A percentile compares a stretch with the other conserved stretches of the same genome.
Evolutionary conservation across 2,888 invertebrate genomes (phyloP).

Genomic region (Synergus japonicus): DNA sequence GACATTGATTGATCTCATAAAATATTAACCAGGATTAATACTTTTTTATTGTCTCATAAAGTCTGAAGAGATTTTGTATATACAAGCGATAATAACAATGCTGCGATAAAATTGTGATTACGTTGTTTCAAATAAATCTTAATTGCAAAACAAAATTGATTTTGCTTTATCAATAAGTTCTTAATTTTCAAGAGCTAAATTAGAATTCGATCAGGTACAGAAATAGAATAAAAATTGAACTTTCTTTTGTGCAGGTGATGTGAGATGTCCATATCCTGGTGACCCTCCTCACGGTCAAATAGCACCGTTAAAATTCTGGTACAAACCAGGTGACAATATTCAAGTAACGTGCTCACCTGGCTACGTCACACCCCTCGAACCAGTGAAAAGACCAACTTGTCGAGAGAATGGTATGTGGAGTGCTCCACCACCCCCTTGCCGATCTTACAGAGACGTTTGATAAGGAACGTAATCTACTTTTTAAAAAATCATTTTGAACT

Average conservation of each 20-base stretch:
- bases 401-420: conserved; percentile 85
- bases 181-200: too few relatives aligned
- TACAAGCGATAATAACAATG: too few relatives aligned
- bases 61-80: not conserved
- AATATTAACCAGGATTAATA: not conserved
- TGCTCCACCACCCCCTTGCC: conserved; percentile 83
- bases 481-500: not conserved
- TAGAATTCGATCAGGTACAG: too few relatives aligned
- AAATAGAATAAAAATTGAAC: not conserved
- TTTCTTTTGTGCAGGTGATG: conserved; percentile 80
- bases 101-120: too few relatives aligned
- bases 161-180: too few relatives aligned
- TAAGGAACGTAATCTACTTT: conserved; percentile 44
- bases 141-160: too few relatives aligned
- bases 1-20: not conserved
- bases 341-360: conserved; percentile 85
- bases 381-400: conserved; percentile 83
- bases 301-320: conserved; percentile 85
- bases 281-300: conserved; percentile 85
- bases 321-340: conserved; percentile 86
- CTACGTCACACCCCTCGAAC: conserved; percentile 79
- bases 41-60: not conserved
- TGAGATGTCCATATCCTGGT: conserved; percentile 85
- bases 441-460: conserved; percentile 82
- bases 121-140: too few relatives aligned